Base-by-base conservation (phyloP, 2,888 invertebrate genomes). In the Pseudococcus jackbeardsleyi region DNA sequence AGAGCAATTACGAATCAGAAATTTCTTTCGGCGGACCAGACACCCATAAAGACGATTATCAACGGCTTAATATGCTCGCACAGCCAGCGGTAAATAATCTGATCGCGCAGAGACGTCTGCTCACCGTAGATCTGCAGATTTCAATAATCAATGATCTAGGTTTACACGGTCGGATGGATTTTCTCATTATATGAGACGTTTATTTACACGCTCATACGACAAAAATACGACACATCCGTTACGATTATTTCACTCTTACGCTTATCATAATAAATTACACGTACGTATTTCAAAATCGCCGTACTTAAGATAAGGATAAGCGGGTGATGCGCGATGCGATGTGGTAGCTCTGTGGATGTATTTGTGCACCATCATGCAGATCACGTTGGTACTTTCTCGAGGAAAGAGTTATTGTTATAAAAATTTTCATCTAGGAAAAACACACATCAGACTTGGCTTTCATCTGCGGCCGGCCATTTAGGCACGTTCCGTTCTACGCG, bases 291-390 rank as follows among this genome's bases (percentile, higher is more conserved):
- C 42, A 79, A 79, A 79, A 79, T 46, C 42, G 42, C 46, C 19
- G 3, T 2, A 33, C n/a, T 46, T 42, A 11, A 33, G 59, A 54
- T 33, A 33, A 33, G 26, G 46, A 64, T 72, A 72, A 72, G 33
- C 22, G 15, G 33, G 33, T 15, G 22, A 72, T 72, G 26, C 26
- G 26, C 26, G 26, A 33, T 33, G 26, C 26, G 26, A 72, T 33
- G 6, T 15, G 26, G 19, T 42, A 79, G 11, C 15, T 72, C 12
- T 46, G 79, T n/a, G 8, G n/a, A 22, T 79, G 42, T 15, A 79
- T 79, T 79, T 79, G 42, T 79, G 79, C 79, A 79, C 5, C 42
- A 79, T 79, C 79, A 79, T 79, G 79, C 79, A 79, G 79, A 79
- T 42, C 79, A 79, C 79, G 79, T 79, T 79, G 42, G 39, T 46